Evolutionary conservation across 2,888 invertebrate species (phyloP), one percentile per base, ranked within the genome.

Genomic region (Priocnemis perturbator): DNA sequence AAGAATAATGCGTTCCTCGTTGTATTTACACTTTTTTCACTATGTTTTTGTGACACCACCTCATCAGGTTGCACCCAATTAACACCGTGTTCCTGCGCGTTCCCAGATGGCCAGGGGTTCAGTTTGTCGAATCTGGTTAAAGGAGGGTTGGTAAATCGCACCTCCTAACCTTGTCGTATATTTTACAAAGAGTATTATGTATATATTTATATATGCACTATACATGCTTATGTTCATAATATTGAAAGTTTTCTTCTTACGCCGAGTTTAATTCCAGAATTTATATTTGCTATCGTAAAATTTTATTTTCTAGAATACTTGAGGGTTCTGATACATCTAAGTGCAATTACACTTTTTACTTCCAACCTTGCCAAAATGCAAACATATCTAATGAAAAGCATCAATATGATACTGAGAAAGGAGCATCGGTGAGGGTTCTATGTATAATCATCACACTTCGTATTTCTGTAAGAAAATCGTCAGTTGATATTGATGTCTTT

Each of bases 321-420:
- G 11, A 37, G 14, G 7, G 37, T 37, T 37, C 37, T 37, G 37
- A 11, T 9, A 37, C 37, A 9, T 3, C 0, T 0, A 3, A 0
- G 0, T 0, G 0, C 0, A 45, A 57, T 9, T 17, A 3, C 14
- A 63, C 52, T 0, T 60, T 66, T 11, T 86, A 81, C 45, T 90
- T 89, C 76, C 85, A 87, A 74, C 89, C 90, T 3, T 90, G 90
- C 69, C 77, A 68, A 52, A 81, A 89, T 73, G 74, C 64, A 15
- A 60, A 44, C 20, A 66, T 82, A 53, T 60, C 71, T 44, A 71
- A 52, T 0, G 69, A 48, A 58, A 11, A n/a, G 4, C 30, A 7
- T 15, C 62, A 60, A 7, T 84, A 84, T 57, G 19, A 52, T 5
- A 66, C 19, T 17, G 52, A 48, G 3, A 30, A 17, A 4, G 78